Evolutionary conservation across 2,888 invertebrate genomes (phyloP).

Genomic region (Plagodis pulveraria): DNA sequence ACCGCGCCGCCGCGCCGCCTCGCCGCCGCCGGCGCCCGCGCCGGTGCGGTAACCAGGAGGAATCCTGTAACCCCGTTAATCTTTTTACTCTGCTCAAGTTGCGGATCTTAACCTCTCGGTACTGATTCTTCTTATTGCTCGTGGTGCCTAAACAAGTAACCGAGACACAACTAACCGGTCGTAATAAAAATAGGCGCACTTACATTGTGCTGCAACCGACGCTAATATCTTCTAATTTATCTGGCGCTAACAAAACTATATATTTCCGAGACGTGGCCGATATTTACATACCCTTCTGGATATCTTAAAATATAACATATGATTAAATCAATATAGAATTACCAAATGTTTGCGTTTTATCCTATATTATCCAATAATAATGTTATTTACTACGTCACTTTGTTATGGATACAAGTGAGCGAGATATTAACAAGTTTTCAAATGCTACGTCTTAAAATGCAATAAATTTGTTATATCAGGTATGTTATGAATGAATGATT

Average conservation of each 20-base stretch:
- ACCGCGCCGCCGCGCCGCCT: background rate
- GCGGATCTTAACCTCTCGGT: slow-evolving; percentile 67
- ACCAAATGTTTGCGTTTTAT: too few relatives aligned
- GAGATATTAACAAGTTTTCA: slow-evolving; percentile 7
- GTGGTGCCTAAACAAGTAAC: slow-evolving; percentile 44
- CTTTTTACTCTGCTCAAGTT: slow-evolving; percentile 65
- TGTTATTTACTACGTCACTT: too few relatives aligned
- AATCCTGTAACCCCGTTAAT: slow-evolving; percentile 74
- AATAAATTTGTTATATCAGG: slow-evolving; percentile 26
- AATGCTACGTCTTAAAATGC: slow-evolving; percentile 10
- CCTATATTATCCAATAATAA: too few relatives aligned
- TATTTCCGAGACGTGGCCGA: too few relatives aligned
- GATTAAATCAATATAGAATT: too few relatives aligned
- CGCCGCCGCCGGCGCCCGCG: slow-evolving; percentile 2
- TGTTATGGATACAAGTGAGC: too few relatives aligned
- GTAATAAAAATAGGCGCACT: slow-evolving; percentile 40
- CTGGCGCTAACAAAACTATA: background rate
- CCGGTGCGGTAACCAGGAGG: slow-evolving; percentile 45
- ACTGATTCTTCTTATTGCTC: slow-evolving; percentile 53
- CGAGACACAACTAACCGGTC: slow-evolving; percentile 48
- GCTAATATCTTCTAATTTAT: slow-evolving; percentile 13
- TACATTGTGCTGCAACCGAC: slow-evolving; percentile 29
- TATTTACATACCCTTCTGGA: too few relatives aligned
- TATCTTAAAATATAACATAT: too few relatives aligned
- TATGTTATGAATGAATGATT: slow-evolving; percentile 28